A percentile compares a stretch with the other conserved stretches of the same genome.
These are phyloP conservation scores for Zaprionus capensis DNA, from an alignment of 1,140 invertebrate genomes.

Conservation along the genomic window DNA sequence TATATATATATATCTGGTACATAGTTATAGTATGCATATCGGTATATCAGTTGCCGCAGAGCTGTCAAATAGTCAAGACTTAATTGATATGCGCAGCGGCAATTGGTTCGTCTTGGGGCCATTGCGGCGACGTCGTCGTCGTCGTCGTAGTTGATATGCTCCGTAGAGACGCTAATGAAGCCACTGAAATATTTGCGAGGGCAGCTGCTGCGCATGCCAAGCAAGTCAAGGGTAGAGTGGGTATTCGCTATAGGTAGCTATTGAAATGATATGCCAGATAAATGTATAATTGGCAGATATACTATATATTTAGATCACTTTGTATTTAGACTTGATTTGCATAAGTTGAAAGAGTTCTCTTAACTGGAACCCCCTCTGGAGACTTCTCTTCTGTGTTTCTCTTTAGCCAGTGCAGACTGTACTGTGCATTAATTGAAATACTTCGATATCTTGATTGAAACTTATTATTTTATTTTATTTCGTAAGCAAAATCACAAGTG, in stretches of 20 bases:
- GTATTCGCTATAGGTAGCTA: neutral
- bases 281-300: neutral
- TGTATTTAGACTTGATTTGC: neutral
- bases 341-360: neutral
- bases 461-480: conserved; percentile 53
- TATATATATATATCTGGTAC: neutral
- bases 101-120: conserved; percentile 52
- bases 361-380: neutral
- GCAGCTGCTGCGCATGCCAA: conserved; percentile 53
- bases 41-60: neutral
- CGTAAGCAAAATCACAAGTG: conserved; percentile 65
- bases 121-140: conserved; percentile 55
- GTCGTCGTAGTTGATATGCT: conserved; percentile 47
- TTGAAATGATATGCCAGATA: too few species aligned
- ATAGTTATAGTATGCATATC: neutral
- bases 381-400: neutral
- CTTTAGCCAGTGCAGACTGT: conserved; percentile 1
- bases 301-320: neutral
- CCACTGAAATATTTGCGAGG: conserved; percentile 53
- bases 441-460: conserved; percentile 29
- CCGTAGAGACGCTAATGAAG: conserved; percentile 67
- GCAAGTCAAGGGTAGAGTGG: conserved; percentile 18
- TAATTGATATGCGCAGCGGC: conserved; percentile 65
- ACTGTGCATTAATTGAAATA: conserved; percentile 12
- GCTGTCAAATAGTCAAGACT: conserved; percentile 8